Base-by-base conservation (phyloP, 2,888 invertebrate species). In the Lysandra coridon region DNA sequence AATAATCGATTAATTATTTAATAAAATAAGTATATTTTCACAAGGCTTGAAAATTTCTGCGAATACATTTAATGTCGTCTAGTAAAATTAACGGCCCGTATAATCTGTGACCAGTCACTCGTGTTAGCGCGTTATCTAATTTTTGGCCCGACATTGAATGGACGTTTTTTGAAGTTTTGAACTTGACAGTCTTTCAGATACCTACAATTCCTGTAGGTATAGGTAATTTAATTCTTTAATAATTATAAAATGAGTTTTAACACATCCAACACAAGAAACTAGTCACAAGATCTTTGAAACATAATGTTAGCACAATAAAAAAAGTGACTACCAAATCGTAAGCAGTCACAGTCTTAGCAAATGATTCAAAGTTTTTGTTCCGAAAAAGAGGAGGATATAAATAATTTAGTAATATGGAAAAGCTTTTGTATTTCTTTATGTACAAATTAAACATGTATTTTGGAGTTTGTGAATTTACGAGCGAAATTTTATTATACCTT, bases 51-150 rank as follows among this genome's bases (percentile, higher is more conserved):
- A 57, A 57, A 57, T 57, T 4, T 57, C 57, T 57, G 57, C 4
- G 17, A 57, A 17, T 57, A 57, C 17, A 57, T 57, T 57, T 62
- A 62, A 62, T 62, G 62, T n/a, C 7, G 10, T 69, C 30, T 30
- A 33, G 64, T 69, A 33, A 69, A 69, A 40, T 73, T 73, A 73
- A 40, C n/a, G 6, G 73, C 73, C 73, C 73, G 40, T 73, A 73
- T 73, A 73, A 40, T 73, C 73, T 40, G 73, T 73, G 73, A 40
- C 12, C 40, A n/a, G 40, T 73, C 73, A 40, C 1, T 40, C n/a
- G 40, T 73, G 40, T n/a, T 10, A 40, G 37, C 17, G 17, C 5
- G 40, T n/a, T 73, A 73, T 40, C 17, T 40, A 73, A 73, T 69
- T 30, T 69, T 69, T 69, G 30, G 1, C 30, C 64, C 4, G 33